A percentile compares a stretch with the other conserved stretches of the same genome.
phyloP scores from a whole-genome alignment of 1,140 invertebrate genomes.

The Scylla paramamosain region DNA sequence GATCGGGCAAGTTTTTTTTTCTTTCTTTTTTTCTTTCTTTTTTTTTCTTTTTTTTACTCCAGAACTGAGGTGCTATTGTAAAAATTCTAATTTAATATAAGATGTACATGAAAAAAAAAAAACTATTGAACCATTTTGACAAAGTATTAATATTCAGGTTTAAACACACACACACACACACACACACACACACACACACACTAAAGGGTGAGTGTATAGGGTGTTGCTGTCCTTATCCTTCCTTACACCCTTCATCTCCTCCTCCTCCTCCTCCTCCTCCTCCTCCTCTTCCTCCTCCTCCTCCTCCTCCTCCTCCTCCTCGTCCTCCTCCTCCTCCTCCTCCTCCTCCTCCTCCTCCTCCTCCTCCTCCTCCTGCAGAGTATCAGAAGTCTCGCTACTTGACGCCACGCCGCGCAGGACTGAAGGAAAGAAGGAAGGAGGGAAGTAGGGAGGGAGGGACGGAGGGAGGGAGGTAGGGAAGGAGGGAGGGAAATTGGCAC shows the following conservation, averaged over 20 bases:
- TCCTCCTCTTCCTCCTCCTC: background rate
- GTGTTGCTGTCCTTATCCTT: background rate
- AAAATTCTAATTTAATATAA: no score
- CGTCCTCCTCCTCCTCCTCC: background rate
- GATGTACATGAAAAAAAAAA: no score
- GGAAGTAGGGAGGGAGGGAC: constrained; percentile 5
- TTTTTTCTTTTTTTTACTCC: no score
- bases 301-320: background rate
- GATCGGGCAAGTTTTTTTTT: no score
- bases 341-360: background rate
- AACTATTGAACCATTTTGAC: no score
- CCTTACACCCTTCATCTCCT: background rate
- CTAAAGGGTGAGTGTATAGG: background rate
- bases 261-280: background rate
- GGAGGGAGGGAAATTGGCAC: background rate
- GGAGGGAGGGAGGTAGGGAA: background rate
- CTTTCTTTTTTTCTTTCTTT: no score
- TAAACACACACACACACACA: constrained; percentile 25
- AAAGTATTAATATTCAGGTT: no score
- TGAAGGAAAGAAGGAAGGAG: constrained; percentile 34
- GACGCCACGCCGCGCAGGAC: background rate
- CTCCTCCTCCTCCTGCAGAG: constrained; percentile 6
- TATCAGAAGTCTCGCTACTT: background rate
- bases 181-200: constrained; percentile 37
- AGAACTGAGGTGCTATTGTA: no score